These are phyloP conservation scores for Aricia agestis DNA, from an alignment of 1,140 invertebrate species.

Conservation along the genomic window DNA sequence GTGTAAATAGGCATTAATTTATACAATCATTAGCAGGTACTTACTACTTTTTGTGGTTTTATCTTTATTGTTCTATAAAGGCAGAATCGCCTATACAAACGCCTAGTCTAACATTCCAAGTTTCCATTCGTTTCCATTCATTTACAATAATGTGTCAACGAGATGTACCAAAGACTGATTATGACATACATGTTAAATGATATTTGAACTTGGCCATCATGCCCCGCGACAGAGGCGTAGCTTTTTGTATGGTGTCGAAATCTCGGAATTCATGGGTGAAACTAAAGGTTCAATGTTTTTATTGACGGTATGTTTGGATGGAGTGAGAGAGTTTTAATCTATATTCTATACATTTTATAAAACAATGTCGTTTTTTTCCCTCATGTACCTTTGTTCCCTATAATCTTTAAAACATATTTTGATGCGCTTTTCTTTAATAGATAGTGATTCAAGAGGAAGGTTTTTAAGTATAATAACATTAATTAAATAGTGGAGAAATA, in stretches of 20 bases:
- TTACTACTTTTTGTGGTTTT: neutral
- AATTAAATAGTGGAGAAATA: too few relatives aligned
- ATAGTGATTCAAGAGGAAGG: too few relatives aligned
- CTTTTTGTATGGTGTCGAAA: slow-evolving; percentile 4
- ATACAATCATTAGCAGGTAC: neutral
- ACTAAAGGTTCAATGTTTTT: slow-evolving; percentile 3
- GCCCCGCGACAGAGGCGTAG: neutral
- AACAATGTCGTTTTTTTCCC: too few relatives aligned
- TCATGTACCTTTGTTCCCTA: too few relatives aligned
- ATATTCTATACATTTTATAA: too few relatives aligned
- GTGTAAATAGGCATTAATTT: too few relatives aligned
- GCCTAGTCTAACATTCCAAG: slow-evolving; percentile 12
- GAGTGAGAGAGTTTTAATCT: too few relatives aligned
- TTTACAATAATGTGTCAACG: slow-evolving; percentile 31
- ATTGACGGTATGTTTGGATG: neutral
- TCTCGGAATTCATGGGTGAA: neutral
- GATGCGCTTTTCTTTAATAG: too few relatives aligned
- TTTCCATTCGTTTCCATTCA: slow-evolving; percentile 22
- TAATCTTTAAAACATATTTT: too few relatives aligned
- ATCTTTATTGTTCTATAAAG: neutral
- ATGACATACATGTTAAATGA: slow-evolving; percentile 34
- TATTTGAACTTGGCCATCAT: slow-evolving; percentile 15
- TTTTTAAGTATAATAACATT: too few relatives aligned
- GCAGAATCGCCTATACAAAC: neutral
- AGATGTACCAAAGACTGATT: slow-evolving; percentile 30